Base-by-base conservation (phyloP, 2,797 vertebrate genomes). In the Melanotaenia nigrans region DNA sequence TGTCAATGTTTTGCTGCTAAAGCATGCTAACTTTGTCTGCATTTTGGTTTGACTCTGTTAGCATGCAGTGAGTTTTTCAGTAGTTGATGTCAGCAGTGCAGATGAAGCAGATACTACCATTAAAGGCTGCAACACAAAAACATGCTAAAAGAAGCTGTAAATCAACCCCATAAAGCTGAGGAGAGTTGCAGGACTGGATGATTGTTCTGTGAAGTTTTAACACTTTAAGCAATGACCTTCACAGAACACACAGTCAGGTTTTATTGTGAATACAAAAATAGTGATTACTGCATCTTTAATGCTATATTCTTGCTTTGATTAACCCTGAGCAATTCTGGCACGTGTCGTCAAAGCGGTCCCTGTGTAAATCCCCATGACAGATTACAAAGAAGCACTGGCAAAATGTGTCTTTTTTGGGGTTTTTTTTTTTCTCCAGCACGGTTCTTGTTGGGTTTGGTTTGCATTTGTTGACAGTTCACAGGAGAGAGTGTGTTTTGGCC, bases 391-490 rank as follows among this genome's bases (percentile, higher is more conserved):
- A 56, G n/a, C 28, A 51, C 65, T 73, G 77, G 75, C 65, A 79
- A 68, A 83, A 80, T 18, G 54, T 30, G 30, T 30, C 30, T 30
- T 30, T 30, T 30, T 30, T 30, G 63, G 69, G 82, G 77, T 78
- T 53, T 24, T 13, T 9, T 55, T 55, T 28, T 55, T 81, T 63
- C 75, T 42, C 78, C 76, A 84, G 36, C 9, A 47, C 47, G 5
- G 22, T 74, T 85, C 80, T 88, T 77, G 72, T 74, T 83, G 77
- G 73, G 75, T 71, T 89, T 83, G 77, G 87, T 85, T 88, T 83
- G 88, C 83, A 86, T 92, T 85, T 86, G 80, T 82, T 89, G 86
- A 90, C 84, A 90, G 89, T 89, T 89, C 90, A 91, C 86, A 90
- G 83, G 68, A 83, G 81, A 88, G 76, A 71, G 70, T 77, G 79